These are phyloP conservation scores for Dromaius novaehollandiae DNA, from an alignment of 2,113 vertebrate species.

Conservation along the genomic window DNA sequence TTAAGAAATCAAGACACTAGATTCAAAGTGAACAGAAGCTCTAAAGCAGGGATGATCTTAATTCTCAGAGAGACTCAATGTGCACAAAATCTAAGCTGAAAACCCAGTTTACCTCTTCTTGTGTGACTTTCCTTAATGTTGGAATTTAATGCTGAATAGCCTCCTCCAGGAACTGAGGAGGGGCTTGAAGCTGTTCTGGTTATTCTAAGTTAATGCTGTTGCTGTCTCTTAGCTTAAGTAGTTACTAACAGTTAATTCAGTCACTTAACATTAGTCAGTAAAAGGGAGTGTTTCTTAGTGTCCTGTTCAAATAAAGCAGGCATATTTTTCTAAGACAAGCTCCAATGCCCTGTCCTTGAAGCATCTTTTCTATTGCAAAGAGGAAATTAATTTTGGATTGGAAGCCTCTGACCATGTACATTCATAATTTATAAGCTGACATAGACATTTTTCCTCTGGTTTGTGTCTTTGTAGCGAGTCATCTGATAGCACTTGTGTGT, in stretches of 20 bases:
- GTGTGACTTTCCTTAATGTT: not conserved
- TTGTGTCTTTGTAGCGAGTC: not conserved
- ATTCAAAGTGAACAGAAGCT: not conserved
- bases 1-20: not conserved
- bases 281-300: not conserved
- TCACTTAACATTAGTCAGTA: not conserved
- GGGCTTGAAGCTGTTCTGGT: not conserved
- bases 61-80: not conserved
- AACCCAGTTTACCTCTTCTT: not conserved
- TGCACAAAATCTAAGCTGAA: not conserved
- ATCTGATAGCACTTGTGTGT: not conserved
- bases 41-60: not conserved
- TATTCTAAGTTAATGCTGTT: not conserved
- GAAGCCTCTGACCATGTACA: not conserved
- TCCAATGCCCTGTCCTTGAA: slow-evolving; percentile 7
- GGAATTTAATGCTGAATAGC: not conserved
- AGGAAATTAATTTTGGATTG: slow-evolving; percentile 13
- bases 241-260: not conserved
- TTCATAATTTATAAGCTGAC: slow-evolving; percentile 36
- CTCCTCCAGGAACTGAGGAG: not conserved
- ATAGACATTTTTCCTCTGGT: not conserved
- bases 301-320: not conserved
- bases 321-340: not conserved
- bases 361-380: not conserved
- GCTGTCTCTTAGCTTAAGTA: not conserved